Evolutionary conservation across 2,113 vertebrate genomes (phyloP).

Genomic region (Hirundichthys speculiger): DNA sequence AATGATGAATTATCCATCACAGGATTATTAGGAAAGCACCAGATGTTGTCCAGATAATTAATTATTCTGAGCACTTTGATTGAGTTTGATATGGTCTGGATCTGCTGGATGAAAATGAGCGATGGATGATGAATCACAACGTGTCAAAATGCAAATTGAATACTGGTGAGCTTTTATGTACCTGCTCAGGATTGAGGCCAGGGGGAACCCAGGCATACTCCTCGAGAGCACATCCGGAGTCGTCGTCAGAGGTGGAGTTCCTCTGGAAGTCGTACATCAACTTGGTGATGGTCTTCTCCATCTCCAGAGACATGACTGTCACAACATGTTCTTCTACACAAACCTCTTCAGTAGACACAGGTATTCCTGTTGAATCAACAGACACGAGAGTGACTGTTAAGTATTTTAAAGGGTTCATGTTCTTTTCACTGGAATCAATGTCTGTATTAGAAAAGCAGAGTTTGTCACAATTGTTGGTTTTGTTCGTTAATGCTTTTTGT

Average conservation of each 20-base stretch:
- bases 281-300: constrained; percentile 98
- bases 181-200: constrained; percentile 96
- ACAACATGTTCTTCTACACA: constrained; percentile 89
- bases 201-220: constrained; percentile 97
- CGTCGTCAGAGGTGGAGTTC: constrained; percentile 96
- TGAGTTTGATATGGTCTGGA: constrained; percentile 32
- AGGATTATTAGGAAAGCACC: constrained; percentile 27
- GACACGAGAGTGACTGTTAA: neutral
- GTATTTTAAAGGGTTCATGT: neutral
- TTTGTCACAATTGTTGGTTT: no score
- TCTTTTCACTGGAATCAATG: neutral
- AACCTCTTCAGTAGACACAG: constrained; percentile 86
- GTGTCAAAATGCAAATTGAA: neutral
- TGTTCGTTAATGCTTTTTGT: no score
- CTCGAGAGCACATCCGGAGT: constrained; percentile 96
- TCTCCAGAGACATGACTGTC: constrained; percentile 96
- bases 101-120: constrained; percentile 3
- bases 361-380: constrained; percentile 82
- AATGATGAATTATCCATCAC: constrained; percentile 29
- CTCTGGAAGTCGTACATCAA: constrained; percentile 99
- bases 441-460: no score
- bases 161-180: constrained; percentile 53
- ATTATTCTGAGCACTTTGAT: constrained; percentile 25
- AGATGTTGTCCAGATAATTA: constrained; percentile 33
- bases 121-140: constrained; percentile 18